These are phyloP conservation scores for Harpagifer antarcticus DNA, from an alignment of 2,797 vertebrate species.

Conservation along the genomic window DNA sequence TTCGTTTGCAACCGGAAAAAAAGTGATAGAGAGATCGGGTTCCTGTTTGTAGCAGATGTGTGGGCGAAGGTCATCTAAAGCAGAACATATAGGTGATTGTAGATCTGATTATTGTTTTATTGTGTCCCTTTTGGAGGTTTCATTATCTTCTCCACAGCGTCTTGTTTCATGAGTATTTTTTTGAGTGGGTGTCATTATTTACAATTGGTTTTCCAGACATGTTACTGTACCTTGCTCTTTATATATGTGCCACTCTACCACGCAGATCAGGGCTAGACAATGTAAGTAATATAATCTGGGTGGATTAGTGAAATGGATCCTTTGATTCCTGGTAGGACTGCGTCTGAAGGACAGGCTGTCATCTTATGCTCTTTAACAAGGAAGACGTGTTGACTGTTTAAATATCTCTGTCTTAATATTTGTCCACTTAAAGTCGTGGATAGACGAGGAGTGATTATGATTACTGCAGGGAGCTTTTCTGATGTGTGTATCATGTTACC, in stretches of 20 bases:
- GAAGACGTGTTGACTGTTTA: constrained; percentile 69
- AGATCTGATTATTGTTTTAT: constrained; percentile 60
- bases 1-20: constrained; percentile 51
- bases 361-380: constrained; percentile 73
- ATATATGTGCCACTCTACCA: constrained; percentile 44
- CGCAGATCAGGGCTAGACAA: constrained; percentile 48
- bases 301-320: constrained; percentile 69
- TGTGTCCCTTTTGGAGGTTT: constrained; percentile 52
- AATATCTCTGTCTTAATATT: constrained; percentile 72
- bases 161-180: constrained; percentile 59
- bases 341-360: constrained; percentile 57
- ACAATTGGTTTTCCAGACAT: constrained; percentile 72
- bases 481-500: constrained; percentile 74
- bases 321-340: constrained; percentile 51
- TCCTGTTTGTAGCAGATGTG: constrained; percentile 65
- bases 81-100: constrained; percentile 48
- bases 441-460: constrained; percentile 59
- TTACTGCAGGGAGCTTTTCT: constrained; percentile 62
- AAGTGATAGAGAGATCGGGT: constrained; percentile 50
- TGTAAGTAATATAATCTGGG: constrained; percentile 59
- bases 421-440: constrained; percentile 61
- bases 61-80: constrained; percentile 27
- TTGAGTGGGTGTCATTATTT: constrained; percentile 63
- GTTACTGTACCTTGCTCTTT: constrained; percentile 67
- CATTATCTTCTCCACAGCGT: constrained; percentile 40